A percentile compares a stretch with the other conserved stretches of the same genome.
phyloP scores from a whole-genome alignment of 2,888 invertebrate species.

The Anaspis maculata region DNA sequence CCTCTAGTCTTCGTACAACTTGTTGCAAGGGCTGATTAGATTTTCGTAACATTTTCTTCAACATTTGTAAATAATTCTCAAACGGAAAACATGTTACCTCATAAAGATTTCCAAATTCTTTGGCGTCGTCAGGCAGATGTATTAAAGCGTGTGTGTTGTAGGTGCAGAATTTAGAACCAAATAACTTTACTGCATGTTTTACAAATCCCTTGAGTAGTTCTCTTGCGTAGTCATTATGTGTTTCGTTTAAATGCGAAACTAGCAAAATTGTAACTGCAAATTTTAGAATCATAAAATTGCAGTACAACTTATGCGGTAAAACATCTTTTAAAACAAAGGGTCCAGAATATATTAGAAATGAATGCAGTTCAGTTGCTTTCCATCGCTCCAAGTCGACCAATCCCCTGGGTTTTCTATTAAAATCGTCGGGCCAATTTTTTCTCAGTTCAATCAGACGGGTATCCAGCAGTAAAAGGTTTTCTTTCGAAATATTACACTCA shows the following conservation, averaged over 20 bases:
- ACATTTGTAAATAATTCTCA: slow-evolving; percentile 8
- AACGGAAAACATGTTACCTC: slow-evolving; percentile 11
- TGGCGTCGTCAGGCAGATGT: slow-evolving; percentile 9
- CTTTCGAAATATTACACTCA: slow-evolving; percentile 2
- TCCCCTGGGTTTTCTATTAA: slow-evolving; percentile 21
- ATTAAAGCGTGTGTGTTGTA: slow-evolving; percentile 8
- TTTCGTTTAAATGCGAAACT: slow-evolving; percentile 10
- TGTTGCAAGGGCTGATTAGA: slow-evolving; percentile 6
- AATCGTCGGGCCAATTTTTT: slow-evolving; percentile 20
- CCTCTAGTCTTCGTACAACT: slow-evolving; percentile 6
- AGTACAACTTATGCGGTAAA: slow-evolving; percentile 11
- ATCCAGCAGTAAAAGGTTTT: not conserved
- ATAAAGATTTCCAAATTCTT: slow-evolving; percentile 8
- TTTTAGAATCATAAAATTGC: slow-evolving; percentile 17
- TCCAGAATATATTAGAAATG: slow-evolving; percentile 19
- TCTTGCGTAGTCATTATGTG: no score
- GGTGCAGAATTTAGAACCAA: slow-evolving; percentile 7
- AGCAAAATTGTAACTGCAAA: slow-evolving; percentile 18
- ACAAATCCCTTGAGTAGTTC: slow-evolving; percentile 12
- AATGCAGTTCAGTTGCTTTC: slow-evolving; percentile 22
- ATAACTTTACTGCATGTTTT: slow-evolving; percentile 5
- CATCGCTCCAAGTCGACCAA: slow-evolving; percentile 18
- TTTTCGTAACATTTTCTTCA: slow-evolving; percentile 7
- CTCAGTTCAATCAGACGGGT: slow-evolving; percentile 1
- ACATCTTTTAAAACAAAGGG: slow-evolving; percentile 14